Evolutionary conservation across 2,888 invertebrate species (phyloP).

Genomic region (Callinectes sapidus): DNA sequence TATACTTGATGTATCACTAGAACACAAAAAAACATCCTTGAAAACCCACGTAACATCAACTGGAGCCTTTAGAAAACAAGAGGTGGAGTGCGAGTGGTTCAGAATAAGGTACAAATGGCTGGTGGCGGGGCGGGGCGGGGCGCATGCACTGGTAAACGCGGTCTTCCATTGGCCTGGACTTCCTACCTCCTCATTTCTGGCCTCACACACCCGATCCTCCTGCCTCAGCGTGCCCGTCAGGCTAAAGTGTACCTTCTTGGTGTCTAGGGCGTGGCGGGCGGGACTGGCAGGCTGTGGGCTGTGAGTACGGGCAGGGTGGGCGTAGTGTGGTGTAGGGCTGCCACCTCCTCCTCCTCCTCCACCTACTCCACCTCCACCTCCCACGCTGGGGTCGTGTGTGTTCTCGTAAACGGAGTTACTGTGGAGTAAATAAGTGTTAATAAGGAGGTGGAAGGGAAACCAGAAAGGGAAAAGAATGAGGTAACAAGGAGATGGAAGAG

Average conservation of each 20-base stretch:
- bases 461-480: background rate
- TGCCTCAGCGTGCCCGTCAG: slow-evolving; percentile 55
- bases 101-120: background rate
- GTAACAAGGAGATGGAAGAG: background rate
- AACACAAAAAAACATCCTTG: no score
- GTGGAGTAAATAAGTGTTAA: background rate
- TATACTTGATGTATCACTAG: no score
- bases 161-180: background rate
- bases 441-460: background rate
- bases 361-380: slow-evolving; percentile 28
- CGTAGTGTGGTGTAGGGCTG: slow-evolving; percentile 45
- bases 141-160: background rate
- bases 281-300: slow-evolving; percentile 48
- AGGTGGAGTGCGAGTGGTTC: no score
- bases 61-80: no score
- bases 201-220: slow-evolving; percentile 66
- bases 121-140: background rate
- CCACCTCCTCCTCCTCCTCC: slow-evolving; percentile 32
- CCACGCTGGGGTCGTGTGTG: slow-evolving; percentile 53
- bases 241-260: slow-evolving; percentile 71
- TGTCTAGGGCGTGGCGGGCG: slow-evolving; percentile 46
- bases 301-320: slow-evolving; percentile 48
- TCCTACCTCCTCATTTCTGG: slow-evolving; percentile 71
- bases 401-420: slow-evolving; percentile 72
- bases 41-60: no score